These are phyloP conservation scores for Poeciliopsis turneri DNA, from an alignment of 2,797 vertebrate genomes.

Conservation along the genomic window DNA sequence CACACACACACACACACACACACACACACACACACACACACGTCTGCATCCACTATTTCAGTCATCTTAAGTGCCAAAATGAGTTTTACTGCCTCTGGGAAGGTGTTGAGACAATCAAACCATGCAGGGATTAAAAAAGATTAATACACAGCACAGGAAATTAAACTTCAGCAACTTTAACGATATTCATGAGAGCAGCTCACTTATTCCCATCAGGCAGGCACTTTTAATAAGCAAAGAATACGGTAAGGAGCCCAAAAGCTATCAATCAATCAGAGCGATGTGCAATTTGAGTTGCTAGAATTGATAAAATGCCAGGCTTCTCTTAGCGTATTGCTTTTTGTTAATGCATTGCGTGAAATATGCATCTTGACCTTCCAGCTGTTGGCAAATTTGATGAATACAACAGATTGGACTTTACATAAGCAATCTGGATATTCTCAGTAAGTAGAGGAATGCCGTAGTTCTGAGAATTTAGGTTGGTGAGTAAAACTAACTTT, in stretches of 20 bases:
- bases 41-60: slow-evolving; percentile 58
- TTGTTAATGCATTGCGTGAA: slow-evolving; percentile 57
- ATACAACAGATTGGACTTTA: slow-evolving; percentile 28
- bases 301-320: slow-evolving; percentile 60
- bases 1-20: background rate
- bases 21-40: slow-evolving; percentile 38
- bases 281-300: slow-evolving; percentile 67
- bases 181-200: slow-evolving; percentile 80
- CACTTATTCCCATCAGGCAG: slow-evolving; percentile 73
- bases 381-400: slow-evolving; percentile 30
- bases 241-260: slow-evolving; percentile 68
- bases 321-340: slow-evolving; percentile 53
- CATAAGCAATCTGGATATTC: slow-evolving; percentile 22
- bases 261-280: slow-evolving; percentile 80
- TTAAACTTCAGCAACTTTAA: slow-evolving; percentile 82
- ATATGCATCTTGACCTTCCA: slow-evolving; percentile 41
- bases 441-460: slow-evolving; percentile 1
- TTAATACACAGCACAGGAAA: slow-evolving; percentile 84
- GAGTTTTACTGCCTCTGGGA: slow-evolving; percentile 73
- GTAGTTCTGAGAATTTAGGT: slow-evolving; percentile 1
- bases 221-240: slow-evolving; percentile 79
- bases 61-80: slow-evolving; percentile 72
- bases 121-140: slow-evolving; percentile 79
- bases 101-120: slow-evolving; percentile 78
- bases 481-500: background rate